These are phyloP conservation scores for Poliocrania exsul DNA, from an alignment of 2,797 vertebrate genomes.

Conservation along the genomic window DNA sequence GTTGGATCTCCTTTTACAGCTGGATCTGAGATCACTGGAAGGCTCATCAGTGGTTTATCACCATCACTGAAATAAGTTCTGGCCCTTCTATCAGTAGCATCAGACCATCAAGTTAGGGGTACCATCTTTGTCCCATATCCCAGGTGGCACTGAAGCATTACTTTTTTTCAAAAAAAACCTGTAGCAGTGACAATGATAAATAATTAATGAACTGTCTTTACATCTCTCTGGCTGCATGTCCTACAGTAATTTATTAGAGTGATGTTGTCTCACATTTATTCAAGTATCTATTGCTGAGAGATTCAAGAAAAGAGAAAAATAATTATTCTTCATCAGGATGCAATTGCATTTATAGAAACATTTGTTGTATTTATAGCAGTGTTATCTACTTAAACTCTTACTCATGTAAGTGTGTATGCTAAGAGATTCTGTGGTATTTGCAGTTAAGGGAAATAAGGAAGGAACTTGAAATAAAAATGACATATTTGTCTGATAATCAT, in stretches of 20 bases:
- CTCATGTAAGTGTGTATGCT: neutral
- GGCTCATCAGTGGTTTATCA: neutral
- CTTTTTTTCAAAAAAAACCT: neutral
- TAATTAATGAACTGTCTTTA: conserved; percentile 6
- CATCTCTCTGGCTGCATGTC: neutral
- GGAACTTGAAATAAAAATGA: conserved; percentile 10
- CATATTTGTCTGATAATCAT: neutral
- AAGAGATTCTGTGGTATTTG: conserved; percentile 24
- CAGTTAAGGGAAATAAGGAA: neutral
- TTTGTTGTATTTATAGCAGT: conserved; percentile 43
- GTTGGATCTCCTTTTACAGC: neutral
- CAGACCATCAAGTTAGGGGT: neutral
- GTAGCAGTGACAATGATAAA: neutral
- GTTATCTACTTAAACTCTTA: conserved; percentile 8
- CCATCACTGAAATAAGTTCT: neutral
- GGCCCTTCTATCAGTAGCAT: neutral
- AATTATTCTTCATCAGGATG: conserved; percentile 48
- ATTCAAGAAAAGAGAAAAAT: conserved; percentile 47
- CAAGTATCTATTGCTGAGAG: conserved; percentile 15
- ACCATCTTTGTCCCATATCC: neutral
- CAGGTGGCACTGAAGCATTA: neutral
- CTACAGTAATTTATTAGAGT: neutral
- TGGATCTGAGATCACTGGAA: neutral
- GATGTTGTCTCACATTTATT: conserved; percentile 21
- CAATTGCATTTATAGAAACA: conserved; percentile 32